Evolutionary conservation across 2,797 vertebrate species (phyloP), one percentile per base, ranked within the genome.

Genomic region (Garrulus glandarius): DNA sequence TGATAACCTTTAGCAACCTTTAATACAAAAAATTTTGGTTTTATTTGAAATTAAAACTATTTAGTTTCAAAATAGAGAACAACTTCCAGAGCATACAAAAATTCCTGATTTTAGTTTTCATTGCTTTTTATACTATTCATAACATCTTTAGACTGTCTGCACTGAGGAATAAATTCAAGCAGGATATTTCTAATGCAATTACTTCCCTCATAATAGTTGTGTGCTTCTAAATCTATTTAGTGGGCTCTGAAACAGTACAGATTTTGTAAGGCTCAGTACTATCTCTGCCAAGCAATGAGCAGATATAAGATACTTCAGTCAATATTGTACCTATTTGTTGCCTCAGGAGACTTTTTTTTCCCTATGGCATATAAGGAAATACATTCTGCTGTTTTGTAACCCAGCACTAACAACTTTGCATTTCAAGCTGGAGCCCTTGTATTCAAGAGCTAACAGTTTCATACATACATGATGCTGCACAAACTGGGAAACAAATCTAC

Each of bases 171-270:
- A 76, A 84, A 82, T 14, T 27, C 61, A 60, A 87, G 68, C 36
- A 89, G 68, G 43, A 30, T 87, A 80, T 59, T 50, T 47, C 23
- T 67, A 91, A 84, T 41, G 20, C 43, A 85, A 46, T 93, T 92
- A 47, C 46, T 50, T 64, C 60, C 70, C 30, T 92, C 61, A 50
- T 49, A 76, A 81, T 27, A 92, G 50, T 37, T 72, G 41, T 6
- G 16, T 36, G 52, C 57, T 89, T 82, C 89, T 84, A 71, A 92
- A 94, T 59, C 69, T 86, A 77, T 71, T 93, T 70, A 93, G 64
- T 36, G 80, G n/a, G 71, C 44, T 85, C 43, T 84, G 89, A 47
- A 95, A 92, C 26, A 72, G 68, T 18, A 52, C 46, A 46, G 32
- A 76, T 75, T 59, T 92, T 75, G n/a, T 59, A 79, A 86, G 19